Conservation (phyloP, 2,888 invertebrate genomes). For the Heliconius aoede region DNA sequence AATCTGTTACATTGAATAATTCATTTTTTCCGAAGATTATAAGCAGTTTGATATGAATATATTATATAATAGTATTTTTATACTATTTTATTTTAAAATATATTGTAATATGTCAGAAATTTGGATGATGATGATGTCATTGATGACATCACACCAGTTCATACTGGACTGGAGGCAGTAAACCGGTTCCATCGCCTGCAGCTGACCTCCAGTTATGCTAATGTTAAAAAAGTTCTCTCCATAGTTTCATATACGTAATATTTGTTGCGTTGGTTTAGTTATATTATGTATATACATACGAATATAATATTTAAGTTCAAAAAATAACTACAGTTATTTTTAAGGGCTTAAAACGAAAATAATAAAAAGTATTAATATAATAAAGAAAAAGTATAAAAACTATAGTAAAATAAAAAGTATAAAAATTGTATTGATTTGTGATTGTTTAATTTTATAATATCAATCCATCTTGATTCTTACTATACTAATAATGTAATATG, state of each 20-base stretch:
- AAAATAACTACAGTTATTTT: too few species aligned
- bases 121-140: conserved; percentile 67
- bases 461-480: not conserved
- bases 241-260: conserved; percentile 55
- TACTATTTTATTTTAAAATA: not conserved
- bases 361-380: not conserved
- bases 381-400: too few species aligned
- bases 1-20: too few species aligned
- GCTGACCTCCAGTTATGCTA: conserved; percentile 79
- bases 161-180: conserved; percentile 57
- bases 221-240: conserved; percentile 61
- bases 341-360: too few species aligned
- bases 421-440: not conserved
- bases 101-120: not conserved
- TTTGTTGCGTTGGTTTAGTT: conserved; percentile 48
- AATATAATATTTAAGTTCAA: too few species aligned
- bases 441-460: not conserved
- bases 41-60: not conserved
- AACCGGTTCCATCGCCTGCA: conserved; percentile 66
- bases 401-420: not conserved
- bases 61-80: not conserved
- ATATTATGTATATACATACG: too few species aligned
- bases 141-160: conserved; percentile 69
- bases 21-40: too few species aligned
- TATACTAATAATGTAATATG: not conserved